Evolutionary conservation across 1,140 invertebrate species (phyloP), one percentile per base, ranked within the genome.

Genomic region (Fopius arisanus): DNA sequence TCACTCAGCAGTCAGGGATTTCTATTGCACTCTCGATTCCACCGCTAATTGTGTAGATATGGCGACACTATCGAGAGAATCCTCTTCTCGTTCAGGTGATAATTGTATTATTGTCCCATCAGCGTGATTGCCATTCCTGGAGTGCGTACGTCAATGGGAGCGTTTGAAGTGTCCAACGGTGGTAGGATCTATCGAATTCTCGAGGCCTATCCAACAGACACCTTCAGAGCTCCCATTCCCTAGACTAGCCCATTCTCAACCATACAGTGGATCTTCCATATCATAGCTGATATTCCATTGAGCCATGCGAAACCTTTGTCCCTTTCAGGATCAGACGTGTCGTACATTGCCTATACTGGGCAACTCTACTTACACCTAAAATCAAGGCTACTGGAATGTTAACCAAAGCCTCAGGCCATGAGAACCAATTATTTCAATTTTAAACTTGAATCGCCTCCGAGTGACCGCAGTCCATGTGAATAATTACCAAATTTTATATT

Each of bases 91-190:
- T 78, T 65, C 75, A 78, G 77, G 77, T 76, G 77, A 78, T 78
- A 78, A 78, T 78, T 78, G 74, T 78, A 78, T 78, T 78, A 78
- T 75, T 74, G 76, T 75, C 74, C 77, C 76, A 78, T 78, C 77
- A 75, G 40, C 73, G 73, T 77, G 72, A 77, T 77, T 77, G 76
- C 76, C 76, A 77, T 77, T 77, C 73, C 73, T 75, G 40, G 59
- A 54, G 70, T 29, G 70, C 54, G 70, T 66, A 21, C 29, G 70
- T 59, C 65, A 28, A 72, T 68, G 41, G 63, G 65, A n/a, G 12
- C 66, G 65, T 73, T 73, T 73, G 72, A 73, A 73, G 72, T 73
- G 51, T 67, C 28, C 59, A 67, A 9, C 33, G 41, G 6, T 51
- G 23, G 16, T 29, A 40, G 59, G 41, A 72, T 41, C 54, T 63